Base-by-base conservation (phyloP, 2,888 invertebrate species). In the Salticus scenicus region DNA sequence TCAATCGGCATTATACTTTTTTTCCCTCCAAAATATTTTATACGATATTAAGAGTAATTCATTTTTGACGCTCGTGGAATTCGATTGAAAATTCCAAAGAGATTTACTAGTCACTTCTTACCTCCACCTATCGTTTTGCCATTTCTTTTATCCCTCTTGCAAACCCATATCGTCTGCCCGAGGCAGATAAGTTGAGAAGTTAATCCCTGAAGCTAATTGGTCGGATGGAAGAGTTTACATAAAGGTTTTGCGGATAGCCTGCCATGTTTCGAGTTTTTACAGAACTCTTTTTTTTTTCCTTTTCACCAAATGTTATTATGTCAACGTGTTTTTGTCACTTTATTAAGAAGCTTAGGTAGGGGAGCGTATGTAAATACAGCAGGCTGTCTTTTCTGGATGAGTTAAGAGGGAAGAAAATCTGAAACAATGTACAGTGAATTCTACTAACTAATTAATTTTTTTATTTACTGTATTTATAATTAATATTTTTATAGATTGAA, bases 171-270 rank as follows among this genome's bases (percentile, higher is more conserved):
- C 64, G 64, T 66, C 64, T 66, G 64, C 63, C 83, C 51, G 64
- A 7, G 76, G 76, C 71, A 71, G 66, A 74, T 73, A 71, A 76
- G 71, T 28, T 67, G 63, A 70, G 76, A 77, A 83, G 66, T 76
- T 83, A 83, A 83, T 83, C 83, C 76, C 83, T 77, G 17, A 66
- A 31, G 63, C 83, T 83, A 83, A 83, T 83, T 83, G 83, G 83
- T 69, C 47, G 66, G 70, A 47, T 33, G 76, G 72, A 47, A 30
- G 63, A 71, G 83, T 83, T 83, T 83, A 83, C 83, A 83, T 72
- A 83, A 66, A 42, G 75, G 71, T 83, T 33, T 67, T 30, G 76
- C 64, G 64, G 31, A 17, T 66, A 17, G 42, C 42, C 10, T 17
- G 42, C 42, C 42, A 47, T 7, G 42, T 47, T 47, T 47, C 42